A percentile compares a stretch with the other conserved stretches of the same genome.
phyloP scores from a whole-genome alignment of 2,113 vertebrate genomes.

The Ictidomys tridecemlineatus region DNA sequence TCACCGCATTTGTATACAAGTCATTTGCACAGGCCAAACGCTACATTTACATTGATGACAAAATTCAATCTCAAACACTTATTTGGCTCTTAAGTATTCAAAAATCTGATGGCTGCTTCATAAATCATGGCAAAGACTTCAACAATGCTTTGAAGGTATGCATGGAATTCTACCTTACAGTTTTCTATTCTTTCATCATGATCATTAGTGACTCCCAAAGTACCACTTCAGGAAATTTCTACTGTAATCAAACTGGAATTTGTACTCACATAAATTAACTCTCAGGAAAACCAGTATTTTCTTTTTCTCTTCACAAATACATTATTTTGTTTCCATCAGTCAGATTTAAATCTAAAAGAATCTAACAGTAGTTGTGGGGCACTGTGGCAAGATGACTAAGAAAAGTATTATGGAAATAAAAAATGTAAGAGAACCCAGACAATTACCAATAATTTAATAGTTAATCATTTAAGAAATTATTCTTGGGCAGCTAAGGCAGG shows the following conservation, averaged over 20 bases:
- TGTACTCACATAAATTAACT: neutral
- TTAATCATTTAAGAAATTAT: neutral
- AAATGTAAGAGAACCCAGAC: neutral
- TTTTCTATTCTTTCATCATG: neutral
- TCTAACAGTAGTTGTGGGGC: neutral
- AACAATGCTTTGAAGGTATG: slow-evolving; percentile 92
- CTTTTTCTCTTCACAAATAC: neutral
- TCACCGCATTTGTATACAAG: slow-evolving; percentile 84
- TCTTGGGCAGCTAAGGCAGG: neutral
- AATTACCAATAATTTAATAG: neutral
- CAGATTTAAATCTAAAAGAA: neutral
- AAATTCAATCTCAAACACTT: slow-evolving; percentile 82
- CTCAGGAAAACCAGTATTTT: neutral
- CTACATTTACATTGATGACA: slow-evolving; percentile 83
- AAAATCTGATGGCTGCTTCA: slow-evolving; percentile 89
- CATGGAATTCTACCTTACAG: neutral
- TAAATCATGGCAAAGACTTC: slow-evolving; percentile 87
- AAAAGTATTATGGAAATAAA: neutral
- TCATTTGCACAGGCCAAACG: slow-evolving; percentile 77
- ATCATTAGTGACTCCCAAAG: neutral
- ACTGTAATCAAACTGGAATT: neutral
- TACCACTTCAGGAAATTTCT: neutral
- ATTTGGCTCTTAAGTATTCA: slow-evolving; percentile 84
- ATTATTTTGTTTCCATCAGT: neutral
- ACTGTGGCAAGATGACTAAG: neutral